Percentiles rank a stretch among this genome's conserved stretches.
Conservation (phyloP, 2,797 vertebrate genomes). For the Diplodus sargus region DNA sequence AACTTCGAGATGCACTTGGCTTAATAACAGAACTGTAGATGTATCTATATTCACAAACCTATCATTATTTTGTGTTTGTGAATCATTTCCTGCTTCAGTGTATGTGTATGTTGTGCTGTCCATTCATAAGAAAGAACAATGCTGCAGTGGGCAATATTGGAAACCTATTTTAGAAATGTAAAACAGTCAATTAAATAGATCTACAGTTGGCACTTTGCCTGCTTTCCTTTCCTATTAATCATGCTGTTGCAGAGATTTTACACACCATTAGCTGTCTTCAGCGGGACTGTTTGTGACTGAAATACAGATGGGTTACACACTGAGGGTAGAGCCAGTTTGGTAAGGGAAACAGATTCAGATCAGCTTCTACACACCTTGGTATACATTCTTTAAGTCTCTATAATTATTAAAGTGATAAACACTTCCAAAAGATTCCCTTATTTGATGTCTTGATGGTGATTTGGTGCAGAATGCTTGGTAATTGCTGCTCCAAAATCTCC, state of each 20-base stretch:
- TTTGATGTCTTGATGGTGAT: slow-evolving; percentile 1
- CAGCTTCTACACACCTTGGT: too few species aligned
- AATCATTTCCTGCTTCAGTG: neutral
- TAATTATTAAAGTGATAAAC: neutral
- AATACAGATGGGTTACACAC: slow-evolving; percentile 3
- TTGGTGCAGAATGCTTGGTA: too few species aligned
- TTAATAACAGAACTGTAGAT: neutral
- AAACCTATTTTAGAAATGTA: slow-evolving; percentile 10
- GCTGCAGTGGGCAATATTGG: neutral
- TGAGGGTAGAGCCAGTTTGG: neutral
- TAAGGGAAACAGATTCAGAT: neutral
- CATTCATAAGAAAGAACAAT: neutral
- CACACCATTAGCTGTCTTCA: neutral
- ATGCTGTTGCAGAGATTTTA: neutral
- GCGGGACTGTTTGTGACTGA: neutral
- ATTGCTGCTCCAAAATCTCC: neutral
- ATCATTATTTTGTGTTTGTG: neutral
- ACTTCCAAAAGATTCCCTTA: neutral
- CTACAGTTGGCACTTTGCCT: neutral
- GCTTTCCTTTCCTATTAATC: slow-evolving; percentile 8
- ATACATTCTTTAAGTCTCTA: neutral
- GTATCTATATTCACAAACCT: neutral
- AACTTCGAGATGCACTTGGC: neutral
- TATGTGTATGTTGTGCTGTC: neutral
- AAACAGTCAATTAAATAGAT: slow-evolving; percentile 16